Evolutionary conservation across 2,113 vertebrate species (phyloP).

Genomic region (Pleuronectes platessa): DNA sequence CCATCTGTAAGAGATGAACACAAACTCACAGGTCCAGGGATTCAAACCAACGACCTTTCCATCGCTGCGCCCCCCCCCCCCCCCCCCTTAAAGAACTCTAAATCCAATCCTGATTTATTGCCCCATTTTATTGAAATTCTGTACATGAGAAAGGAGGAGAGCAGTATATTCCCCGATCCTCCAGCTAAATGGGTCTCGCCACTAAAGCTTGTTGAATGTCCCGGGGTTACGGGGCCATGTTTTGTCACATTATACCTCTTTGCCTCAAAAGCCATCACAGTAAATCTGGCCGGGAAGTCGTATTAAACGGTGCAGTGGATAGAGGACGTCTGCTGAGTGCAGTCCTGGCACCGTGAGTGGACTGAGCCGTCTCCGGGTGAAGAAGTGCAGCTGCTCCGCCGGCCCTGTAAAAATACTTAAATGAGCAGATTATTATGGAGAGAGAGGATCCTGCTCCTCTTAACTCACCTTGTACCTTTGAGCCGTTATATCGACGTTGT

Average conservation of each 20-base stretch:
- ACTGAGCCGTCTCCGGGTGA: conserved; percentile 85
- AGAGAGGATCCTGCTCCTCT: conserved; percentile 29
- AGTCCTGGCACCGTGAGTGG: conserved; percentile 86
- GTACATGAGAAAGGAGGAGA: conserved; percentile 72
- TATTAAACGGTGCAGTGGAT: conserved; percentile 91
- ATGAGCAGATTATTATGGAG: conserved; percentile 63
- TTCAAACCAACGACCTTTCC: not conserved
- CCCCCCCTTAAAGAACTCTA: conserved; percentile 33
- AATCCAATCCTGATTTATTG: conserved; percentile 71
- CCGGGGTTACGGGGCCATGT: conserved; percentile 89
- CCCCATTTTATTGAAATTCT: conserved; percentile 74
- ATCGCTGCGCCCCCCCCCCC: not conserved
- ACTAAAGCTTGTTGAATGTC: conserved; percentile 80
- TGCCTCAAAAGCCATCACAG: conserved; percentile 91
- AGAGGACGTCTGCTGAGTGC: conserved; percentile 91
- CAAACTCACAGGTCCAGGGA: not conserved
- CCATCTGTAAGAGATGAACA: not conserved
- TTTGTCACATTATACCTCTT: conserved; percentile 96
- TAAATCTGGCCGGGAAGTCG: conserved; percentile 90
- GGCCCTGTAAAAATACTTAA: conserved; percentile 75
- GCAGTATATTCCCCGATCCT: conserved; percentile 74
- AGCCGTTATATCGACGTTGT: not conserved
- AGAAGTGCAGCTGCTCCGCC: conserved; percentile 90
- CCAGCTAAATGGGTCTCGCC: conserved; percentile 67
- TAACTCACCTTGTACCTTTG: conserved; percentile 1